phyloP scores from a whole-genome alignment of 2,113 vertebrate genomes.

The Nycticryphes semicollaris region DNA sequence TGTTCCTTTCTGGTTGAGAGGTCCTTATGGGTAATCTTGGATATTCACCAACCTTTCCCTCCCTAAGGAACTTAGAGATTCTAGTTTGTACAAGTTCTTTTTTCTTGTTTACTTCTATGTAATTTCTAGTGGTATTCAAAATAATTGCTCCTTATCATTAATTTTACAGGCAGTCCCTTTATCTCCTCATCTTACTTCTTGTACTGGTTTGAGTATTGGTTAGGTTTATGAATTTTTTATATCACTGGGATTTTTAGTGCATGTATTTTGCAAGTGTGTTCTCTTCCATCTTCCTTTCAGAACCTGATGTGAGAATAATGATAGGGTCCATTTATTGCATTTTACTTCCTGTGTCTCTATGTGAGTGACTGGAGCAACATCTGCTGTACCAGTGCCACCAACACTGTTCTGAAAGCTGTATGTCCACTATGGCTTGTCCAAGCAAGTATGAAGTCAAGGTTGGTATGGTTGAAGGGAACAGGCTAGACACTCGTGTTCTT shows the following conservation, averaged over 20 bases:
- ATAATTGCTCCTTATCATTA: not conserved
- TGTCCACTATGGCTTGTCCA: not conserved
- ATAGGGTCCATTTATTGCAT: not conserved
- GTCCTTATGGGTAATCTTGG: not conserved
- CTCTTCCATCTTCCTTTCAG: not conserved
- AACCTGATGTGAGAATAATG: not conserved
- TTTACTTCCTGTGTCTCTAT: not conserved
- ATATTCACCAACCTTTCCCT: not conserved
- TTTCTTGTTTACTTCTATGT: not conserved
- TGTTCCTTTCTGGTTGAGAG: not conserved
- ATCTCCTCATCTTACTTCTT: not conserved
- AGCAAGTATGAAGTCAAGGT: not conserved
- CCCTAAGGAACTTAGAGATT: not conserved
- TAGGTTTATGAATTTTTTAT: not conserved
- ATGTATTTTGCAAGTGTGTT: not conserved
- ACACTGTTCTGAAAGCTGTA: not conserved
- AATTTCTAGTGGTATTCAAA: not conserved
- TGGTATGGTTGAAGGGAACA: not conserved
- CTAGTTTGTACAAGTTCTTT: not conserved
- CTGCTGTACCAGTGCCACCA: not conserved
- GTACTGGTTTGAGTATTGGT: not conserved
- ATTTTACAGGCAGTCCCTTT: not conserved
- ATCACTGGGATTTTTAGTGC: not conserved
- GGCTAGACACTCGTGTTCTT: not conserved
- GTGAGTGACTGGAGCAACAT: not conserved